Evolutionary conservation across 2,113 vertebrate species (phyloP).

Genomic region (Catharus bicknelli): DNA sequence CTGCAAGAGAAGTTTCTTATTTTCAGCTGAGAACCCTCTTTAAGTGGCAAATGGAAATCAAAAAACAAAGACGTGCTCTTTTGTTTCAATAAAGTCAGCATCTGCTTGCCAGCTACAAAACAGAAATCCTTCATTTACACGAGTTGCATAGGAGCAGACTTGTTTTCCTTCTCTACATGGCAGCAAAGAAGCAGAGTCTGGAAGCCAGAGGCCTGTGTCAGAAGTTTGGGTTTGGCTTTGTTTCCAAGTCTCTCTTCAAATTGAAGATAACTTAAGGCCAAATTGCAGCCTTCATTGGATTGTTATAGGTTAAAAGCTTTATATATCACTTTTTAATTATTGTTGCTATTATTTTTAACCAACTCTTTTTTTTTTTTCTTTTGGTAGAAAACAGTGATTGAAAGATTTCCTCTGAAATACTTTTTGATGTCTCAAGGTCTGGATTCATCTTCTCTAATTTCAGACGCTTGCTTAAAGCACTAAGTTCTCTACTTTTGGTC

Average conservation of each 20-base stretch:
- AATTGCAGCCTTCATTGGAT: not conserved
- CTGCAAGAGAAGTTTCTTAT: not conserved
- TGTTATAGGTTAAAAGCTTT: not conserved
- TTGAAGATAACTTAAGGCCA: not conserved
- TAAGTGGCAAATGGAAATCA: not conserved
- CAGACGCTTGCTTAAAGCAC: not conserved
- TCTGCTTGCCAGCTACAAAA: not conserved
- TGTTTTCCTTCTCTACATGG: not conserved
- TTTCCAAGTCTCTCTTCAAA: not conserved
- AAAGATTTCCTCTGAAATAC: not conserved
- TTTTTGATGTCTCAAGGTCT: not conserved
- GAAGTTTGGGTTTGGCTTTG: not conserved
- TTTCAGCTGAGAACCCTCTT: not conserved
- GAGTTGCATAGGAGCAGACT: not conserved
- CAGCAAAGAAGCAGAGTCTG: not conserved
- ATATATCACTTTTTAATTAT: not conserved
- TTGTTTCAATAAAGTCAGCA: not conserved
- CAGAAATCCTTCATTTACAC: not conserved
- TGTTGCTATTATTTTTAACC: not conserved
- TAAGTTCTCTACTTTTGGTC: not conserved
- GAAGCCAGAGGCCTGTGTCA: not conserved
- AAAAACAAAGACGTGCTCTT: not conserved
- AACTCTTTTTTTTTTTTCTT: not conserved
- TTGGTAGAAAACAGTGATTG: not conserved
- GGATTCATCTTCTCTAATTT: not conserved